Evolutionary conservation across 2,888 invertebrate genomes (phyloP).

Genomic region (Athripsodes cinereus): DNA sequence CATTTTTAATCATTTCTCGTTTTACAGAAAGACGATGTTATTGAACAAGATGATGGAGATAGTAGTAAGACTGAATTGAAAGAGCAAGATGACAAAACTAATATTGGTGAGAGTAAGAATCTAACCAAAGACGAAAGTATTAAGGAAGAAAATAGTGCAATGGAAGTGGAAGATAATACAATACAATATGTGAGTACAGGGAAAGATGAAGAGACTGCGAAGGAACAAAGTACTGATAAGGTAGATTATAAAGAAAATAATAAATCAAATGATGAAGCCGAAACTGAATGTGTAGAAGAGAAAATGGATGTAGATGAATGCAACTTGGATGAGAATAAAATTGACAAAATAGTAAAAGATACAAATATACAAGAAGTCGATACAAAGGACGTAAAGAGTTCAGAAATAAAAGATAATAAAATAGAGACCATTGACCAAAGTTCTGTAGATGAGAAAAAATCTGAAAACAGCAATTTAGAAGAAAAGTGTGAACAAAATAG

Average conservation of each 20-base stretch:
- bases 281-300: constrained; percentile 12
- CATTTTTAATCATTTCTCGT: no score
- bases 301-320: constrained; percentile 29
- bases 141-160: neutral
- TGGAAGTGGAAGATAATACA: neutral
- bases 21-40: no score
- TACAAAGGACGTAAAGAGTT: neutral
- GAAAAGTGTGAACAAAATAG: neutral
- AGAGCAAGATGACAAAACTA: neutral
- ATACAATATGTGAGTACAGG: neutral
- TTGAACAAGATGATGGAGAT: neutral
- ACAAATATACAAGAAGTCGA: neutral
- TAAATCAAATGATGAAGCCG: constrained; percentile 8
- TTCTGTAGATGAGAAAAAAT: no score
- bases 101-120: neutral
- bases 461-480: neutral
- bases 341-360: neutral
- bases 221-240: neutral
- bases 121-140: neutral
- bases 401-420: neutral
- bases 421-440: no score
- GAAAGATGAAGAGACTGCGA: neutral
- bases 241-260: constrained; percentile 5
- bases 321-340: constrained; percentile 29
- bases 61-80: neutral